These are phyloP conservation scores for Solen grandis DNA, from an alignment of 1,140 invertebrate genomes.

Conservation along the genomic window DNA sequence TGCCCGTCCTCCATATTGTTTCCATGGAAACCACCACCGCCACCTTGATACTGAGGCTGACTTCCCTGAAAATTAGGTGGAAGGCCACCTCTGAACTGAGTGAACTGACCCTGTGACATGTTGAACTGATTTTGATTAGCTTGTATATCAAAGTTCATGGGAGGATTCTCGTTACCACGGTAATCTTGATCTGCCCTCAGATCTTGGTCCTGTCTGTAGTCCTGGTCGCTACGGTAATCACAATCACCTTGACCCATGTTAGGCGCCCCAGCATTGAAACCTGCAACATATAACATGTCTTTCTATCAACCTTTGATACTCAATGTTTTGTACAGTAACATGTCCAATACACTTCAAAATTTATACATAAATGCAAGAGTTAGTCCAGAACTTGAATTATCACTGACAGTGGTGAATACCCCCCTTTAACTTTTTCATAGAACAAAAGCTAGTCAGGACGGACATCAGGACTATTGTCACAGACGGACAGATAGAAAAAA, in stretches of 20 bases:
- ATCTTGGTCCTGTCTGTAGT: slow-evolving; percentile 27
- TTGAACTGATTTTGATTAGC: slow-evolving; percentile 36
- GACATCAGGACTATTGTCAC: too few species aligned
- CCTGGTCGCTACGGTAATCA: slow-evolving; percentile 41
- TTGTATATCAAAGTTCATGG: not conserved
- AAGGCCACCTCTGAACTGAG: slow-evolving; percentile 28
- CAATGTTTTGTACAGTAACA: not conserved
- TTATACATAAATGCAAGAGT: not conserved
- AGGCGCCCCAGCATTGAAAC: slow-evolving; percentile 10
- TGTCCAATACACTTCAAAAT: not conserved
- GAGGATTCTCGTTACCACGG: slow-evolving; percentile 25
- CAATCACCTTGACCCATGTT: slow-evolving; percentile 13
- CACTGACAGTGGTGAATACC: too few species aligned
- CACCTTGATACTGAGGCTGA: not conserved
- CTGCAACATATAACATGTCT: slow-evolving; percentile 12
- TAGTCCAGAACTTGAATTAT: not conserved
- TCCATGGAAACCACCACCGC: not conserved
- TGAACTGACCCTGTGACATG: slow-evolving; percentile 37
- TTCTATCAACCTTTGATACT: not conserved
- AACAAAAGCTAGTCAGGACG: too few species aligned
- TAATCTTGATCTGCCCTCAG: slow-evolving; percentile 53
- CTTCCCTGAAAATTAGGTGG: too few species aligned
- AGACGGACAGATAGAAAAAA: too few species aligned
- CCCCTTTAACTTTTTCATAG: too few species aligned
- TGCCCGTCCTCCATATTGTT: slow-evolving; percentile 10